Percentiles rank a stretch among this genome's conserved stretches.
phyloP scores from a whole-genome alignment of 2,113 vertebrate species.

The Oncorhynchus keta region DNA sequence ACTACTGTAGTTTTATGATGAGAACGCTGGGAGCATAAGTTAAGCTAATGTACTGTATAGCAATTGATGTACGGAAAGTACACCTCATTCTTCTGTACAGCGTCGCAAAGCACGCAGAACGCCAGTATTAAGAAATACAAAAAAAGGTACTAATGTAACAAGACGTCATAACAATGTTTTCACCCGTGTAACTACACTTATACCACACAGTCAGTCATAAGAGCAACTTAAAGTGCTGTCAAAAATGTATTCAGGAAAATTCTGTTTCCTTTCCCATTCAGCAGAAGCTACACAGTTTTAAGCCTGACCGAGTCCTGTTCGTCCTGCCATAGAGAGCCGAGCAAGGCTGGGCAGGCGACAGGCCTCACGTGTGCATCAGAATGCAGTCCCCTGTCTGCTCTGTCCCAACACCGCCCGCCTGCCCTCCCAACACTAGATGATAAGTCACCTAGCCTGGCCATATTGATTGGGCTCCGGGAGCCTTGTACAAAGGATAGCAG shows the following conservation, averaged over 20 bases:
- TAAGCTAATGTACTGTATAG: background rate
- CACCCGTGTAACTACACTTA: background rate
- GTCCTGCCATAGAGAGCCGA: background rate
- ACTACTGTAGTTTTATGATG: background rate
- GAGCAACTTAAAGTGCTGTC: no score
- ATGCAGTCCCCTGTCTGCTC: constrained; percentile 5
- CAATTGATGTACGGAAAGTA: background rate
- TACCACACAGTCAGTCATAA: background rate
- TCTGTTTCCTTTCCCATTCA: background rate
- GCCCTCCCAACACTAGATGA: constrained; percentile 54
- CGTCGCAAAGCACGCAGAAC: background rate
- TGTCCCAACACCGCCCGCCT: constrained; percentile 2
- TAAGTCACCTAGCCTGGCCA: constrained; percentile 73
- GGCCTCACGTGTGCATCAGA: constrained; percentile 61
- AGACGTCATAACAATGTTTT: background rate
- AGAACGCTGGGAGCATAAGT: background rate
- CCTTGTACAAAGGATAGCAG: constrained; percentile 73
- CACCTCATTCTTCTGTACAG: background rate
- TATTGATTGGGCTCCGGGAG: constrained; percentile 76
- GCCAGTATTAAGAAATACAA: background rate
- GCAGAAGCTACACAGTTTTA: background rate
- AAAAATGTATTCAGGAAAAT: no score
- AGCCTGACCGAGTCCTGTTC: background rate
- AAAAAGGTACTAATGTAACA: background rate
- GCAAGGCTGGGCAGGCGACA: constrained; percentile 20